Evolutionary conservation across 2,888 invertebrate genomes (phyloP), one percentile per base, ranked within the genome.

Genomic region (Phasia obesa): DNA sequence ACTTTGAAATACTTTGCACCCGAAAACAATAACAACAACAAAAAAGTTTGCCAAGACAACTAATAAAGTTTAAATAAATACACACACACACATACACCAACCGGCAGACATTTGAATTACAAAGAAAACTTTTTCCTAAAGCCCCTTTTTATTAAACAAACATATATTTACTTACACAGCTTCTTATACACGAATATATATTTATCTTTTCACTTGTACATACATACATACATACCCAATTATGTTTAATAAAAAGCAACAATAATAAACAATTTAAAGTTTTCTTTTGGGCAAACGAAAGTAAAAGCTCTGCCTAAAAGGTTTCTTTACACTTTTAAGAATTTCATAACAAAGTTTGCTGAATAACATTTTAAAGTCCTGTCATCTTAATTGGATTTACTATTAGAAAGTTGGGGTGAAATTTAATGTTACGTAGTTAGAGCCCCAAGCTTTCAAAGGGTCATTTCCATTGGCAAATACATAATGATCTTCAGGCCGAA

Each of bases 21-120:
- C 47, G 38, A 51, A 62, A 62, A 65, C 15, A 35, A 35, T n/a
- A n/a, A 11, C 9, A 67, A 60, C 60, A 71, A 21, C 55, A 71
- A 15, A 74, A 83, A 83, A 83, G 65, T 71, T 83, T 76, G 60
- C 42, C 67, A 75, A 83, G 83, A 76, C 79, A 83, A 75, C 83
- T 83, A 83, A 83, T 83, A 83, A 79, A 83, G 83, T 64, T 75
- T 71, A 83, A 69, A 76, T 38, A 23, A 77, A 64, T 35, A 38
- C 44, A 79, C 38, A 2, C 31, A 11, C 47, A 25, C 49, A 21
- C 44, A 31, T n/a, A 17, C 17, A 21, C 7, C 21, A 4, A 62
- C 13, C 23, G 49, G 17, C 44, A 47, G 35, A 53, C 23, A 19
- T 38, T 60, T 55, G 21, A 25, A 31, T 27, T 44, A 19, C 21